phyloP scores from a whole-genome alignment of 2,888 invertebrate species.

The Chrysolina americana region DNA sequence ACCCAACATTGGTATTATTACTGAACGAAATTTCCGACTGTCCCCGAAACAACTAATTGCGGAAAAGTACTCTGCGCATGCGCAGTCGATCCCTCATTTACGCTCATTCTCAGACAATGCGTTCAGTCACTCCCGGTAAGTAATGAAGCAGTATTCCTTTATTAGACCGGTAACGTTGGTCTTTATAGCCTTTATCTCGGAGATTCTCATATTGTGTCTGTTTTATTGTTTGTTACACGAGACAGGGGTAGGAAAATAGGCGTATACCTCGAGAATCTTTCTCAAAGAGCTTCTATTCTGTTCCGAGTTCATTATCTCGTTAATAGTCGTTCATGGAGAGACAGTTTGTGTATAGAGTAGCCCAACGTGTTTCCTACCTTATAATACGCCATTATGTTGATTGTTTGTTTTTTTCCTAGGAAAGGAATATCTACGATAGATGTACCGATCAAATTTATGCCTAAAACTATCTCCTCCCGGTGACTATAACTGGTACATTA shows the following conservation, averaged over 20 bases:
- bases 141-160: slow-evolving; percentile 66
- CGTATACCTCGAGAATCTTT: slow-evolving; percentile 42
- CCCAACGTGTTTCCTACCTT: background rate
- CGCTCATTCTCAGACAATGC: slow-evolving; percentile 19
- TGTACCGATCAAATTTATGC: too few relatives aligned
- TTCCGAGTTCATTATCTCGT: slow-evolving; percentile 5
- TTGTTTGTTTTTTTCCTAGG: too few relatives aligned
- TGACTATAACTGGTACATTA: too few relatives aligned
- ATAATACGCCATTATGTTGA: too few relatives aligned
- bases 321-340: too few relatives aligned
- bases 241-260: slow-evolving; percentile 62
- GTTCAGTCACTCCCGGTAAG: slow-evolving; percentile 58
- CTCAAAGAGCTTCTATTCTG: background rate
- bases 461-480: too few relatives aligned
- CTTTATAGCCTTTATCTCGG: slow-evolving; percentile 64
- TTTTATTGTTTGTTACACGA: slow-evolving; percentile 62
- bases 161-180: slow-evolving; percentile 67
- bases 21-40: too few relatives aligned
- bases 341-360: too few relatives aligned
- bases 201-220: slow-evolving; percentile 66
- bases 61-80: background rate
- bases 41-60: background rate
- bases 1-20: too few relatives aligned
- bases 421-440: too few relatives aligned
- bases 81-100: background rate